These are phyloP conservation scores for Carapus acus DNA, from an alignment of 2,797 vertebrate genomes.

Conservation along the genomic window DNA sequence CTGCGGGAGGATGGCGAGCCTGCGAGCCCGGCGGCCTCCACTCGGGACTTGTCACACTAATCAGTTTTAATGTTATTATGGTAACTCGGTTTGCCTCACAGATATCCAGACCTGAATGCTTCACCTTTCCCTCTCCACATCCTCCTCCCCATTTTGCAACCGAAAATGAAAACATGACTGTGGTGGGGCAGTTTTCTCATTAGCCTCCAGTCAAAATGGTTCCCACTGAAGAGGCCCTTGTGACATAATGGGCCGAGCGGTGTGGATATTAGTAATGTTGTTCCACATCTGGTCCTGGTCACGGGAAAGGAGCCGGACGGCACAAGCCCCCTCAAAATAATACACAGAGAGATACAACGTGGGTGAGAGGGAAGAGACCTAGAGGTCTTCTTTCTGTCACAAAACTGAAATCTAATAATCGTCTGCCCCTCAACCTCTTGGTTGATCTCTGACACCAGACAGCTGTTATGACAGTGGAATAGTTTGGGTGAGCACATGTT, in stretches of 20 bases:
- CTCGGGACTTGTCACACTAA: constrained; percentile 62
- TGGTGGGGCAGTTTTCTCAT: constrained; percentile 51
- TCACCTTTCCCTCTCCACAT: constrained; percentile 36
- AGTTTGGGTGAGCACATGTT: constrained; percentile 28
- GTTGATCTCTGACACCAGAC: constrained; percentile 31
- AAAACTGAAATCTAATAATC: constrained; percentile 42
- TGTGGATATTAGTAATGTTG: constrained; percentile 51
- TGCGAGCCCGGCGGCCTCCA: constrained; percentile 33
- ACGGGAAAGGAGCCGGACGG: too few relatives aligned
- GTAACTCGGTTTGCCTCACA: constrained; percentile 50
- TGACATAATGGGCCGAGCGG: constrained; percentile 43
- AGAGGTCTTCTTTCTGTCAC: constrained; percentile 36
- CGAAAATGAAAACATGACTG: constrained; percentile 52
- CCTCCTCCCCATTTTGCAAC: constrained; percentile 19
- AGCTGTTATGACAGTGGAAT: constrained; percentile 58
- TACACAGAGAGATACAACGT: constrained; percentile 20
- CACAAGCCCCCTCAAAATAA: neutral
- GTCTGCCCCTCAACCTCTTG: constrained; percentile 35
- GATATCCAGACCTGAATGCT: constrained; percentile 53
- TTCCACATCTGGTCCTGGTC: constrained; percentile 47
- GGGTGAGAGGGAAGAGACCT: constrained; percentile 33
- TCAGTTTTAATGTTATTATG: constrained; percentile 66
- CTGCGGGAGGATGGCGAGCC: constrained; percentile 20
- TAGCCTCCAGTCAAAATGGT: constrained; percentile 40
- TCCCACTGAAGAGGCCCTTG: constrained; percentile 39